Base-by-base conservation (phyloP, 2,888 invertebrate genomes). In the Drosophila subquinaria region DNA sequence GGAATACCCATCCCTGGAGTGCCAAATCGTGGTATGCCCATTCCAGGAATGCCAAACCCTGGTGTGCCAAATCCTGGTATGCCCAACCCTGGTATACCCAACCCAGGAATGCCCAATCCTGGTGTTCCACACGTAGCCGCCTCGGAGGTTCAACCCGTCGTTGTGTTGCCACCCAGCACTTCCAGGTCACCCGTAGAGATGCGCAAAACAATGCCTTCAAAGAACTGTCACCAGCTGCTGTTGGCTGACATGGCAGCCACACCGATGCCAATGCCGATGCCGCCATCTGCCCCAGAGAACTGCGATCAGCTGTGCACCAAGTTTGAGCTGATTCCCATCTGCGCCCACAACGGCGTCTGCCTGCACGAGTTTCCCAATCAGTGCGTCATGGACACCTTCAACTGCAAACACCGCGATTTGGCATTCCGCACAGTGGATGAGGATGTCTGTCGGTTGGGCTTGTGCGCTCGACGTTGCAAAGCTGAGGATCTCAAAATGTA, bases 331-430 rank as follows among this genome's bases (percentile, higher is more conserved):
- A 65, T 69, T 15, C 90, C 91, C 0, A 82, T 91, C 20, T 92
- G 92, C 20, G 90, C 91, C 45, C 69, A 79, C 13, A 92, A 91
- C 52, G 88, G 89, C 9, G 48, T 85, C 38, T 92, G 92, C 48
- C 27, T 88, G 15, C 84, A 91, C 10, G 90, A 91, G 63, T 92
- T 92, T 42, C 75, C 91, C 73, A 92, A 92, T 70, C 85, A 89
- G 53, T 92, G 92, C 35, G 77, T 90, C 0, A 71, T 92, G 82
- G 90, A 92, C 53, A 88, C 89, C 13, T 92, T 81, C 61, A 91
- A 91, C 36, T 92, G 92, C 56, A 70, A 78, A 27, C 90, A 92
- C 64, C 88, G 90, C 8, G 74, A 82, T 8, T 40, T 68, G 50
- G 61, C 79, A 30, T 92, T 92, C 79, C 79, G 76, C 8, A 73